Percentiles rank a stretch among this genome's conserved stretches.
Evolutionary conservation across 2,888 invertebrate genomes (phyloP).

Genomic region (Eurytoma californica): DNA sequence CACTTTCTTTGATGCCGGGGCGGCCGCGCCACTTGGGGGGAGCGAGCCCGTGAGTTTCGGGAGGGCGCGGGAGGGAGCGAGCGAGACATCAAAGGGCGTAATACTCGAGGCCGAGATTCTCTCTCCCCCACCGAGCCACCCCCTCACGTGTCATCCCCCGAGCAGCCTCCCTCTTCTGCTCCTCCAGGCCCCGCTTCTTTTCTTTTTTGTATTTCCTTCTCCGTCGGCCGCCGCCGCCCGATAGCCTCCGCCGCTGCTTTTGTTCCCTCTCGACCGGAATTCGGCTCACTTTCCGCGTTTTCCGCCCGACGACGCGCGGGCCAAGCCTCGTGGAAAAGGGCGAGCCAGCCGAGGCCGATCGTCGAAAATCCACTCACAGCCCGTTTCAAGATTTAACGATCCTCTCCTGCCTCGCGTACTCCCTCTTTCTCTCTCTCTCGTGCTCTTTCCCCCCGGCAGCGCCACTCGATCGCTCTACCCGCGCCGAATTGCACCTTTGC

Average conservation of each 20-base stretch:
- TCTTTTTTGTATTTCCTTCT: conserved; percentile 24
- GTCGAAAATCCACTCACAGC: conserved; percentile 49
- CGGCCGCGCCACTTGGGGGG: conserved; percentile 60
- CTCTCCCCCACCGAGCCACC: conserved; percentile 52
- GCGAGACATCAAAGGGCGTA: conserved; percentile 72
- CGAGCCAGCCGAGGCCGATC: conserved; percentile 41
- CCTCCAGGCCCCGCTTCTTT: conserved; percentile 14
- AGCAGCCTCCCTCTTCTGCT: conserved; percentile 26
- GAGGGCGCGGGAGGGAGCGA: conserved; percentile 58
- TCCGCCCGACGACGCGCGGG: conserved; percentile 20
- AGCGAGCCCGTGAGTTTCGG: conserved; percentile 60
- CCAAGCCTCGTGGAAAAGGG: conserved; percentile 24
- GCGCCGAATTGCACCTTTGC: conserved; percentile 15
- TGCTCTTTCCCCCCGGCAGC: background rate
- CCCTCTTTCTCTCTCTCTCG: background rate
- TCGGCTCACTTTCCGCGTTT: conserved; percentile 53
- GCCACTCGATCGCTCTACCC: background rate
- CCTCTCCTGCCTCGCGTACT: conserved; percentile 1
- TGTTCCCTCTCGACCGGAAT: conserved; percentile 55
- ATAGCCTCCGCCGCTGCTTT: conserved; percentile 47
- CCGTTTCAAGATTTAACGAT: conserved; percentile 51
- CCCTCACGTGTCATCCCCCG: conserved; percentile 59
- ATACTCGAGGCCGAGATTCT: conserved; percentile 73
- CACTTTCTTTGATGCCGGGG: conserved; percentile 69
- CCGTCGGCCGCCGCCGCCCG: conserved; percentile 29